A percentile compares a stretch with the other conserved stretches of the same genome.
phyloP scores from a whole-genome alignment of 2,113 vertebrate species.

The Nannospalax galili region DNA sequence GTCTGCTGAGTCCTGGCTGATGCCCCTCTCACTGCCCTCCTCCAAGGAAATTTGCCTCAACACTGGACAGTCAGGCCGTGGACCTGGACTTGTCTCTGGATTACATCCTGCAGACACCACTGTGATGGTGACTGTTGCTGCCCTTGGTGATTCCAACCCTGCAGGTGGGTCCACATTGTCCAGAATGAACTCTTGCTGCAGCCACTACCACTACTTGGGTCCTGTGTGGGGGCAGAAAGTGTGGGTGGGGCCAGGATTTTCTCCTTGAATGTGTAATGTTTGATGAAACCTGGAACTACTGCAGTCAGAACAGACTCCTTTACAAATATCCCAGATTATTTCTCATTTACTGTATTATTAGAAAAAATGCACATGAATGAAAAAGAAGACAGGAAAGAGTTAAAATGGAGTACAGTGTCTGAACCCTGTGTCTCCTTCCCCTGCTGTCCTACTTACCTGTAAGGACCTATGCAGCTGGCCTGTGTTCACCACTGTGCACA shows the following conservation, averaged over 20 bases:
- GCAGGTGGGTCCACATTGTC: slow-evolving; percentile 19
- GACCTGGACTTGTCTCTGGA: background rate
- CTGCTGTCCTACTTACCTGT: background rate
- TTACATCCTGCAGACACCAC: background rate
- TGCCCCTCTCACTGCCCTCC: background rate
- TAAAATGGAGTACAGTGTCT: background rate
- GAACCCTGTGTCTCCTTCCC: accelerated
- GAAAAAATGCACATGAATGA: background rate
- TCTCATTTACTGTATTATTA: background rate
- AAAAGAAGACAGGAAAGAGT: background rate
- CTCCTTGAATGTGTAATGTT: background rate
- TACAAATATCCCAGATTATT: background rate
- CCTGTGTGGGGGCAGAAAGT: background rate
- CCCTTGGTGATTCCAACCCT: background rate
- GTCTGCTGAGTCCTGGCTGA: background rate
- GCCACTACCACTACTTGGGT: background rate
- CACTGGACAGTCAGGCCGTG: background rate
- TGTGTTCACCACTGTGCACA: background rate
- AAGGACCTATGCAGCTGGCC: no score
- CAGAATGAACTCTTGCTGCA: background rate
- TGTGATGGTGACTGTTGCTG: background rate
- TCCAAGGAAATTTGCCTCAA: slow-evolving; percentile 16
- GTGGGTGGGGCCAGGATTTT: background rate
- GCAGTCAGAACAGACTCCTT: background rate
- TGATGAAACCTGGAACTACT: background rate